These are phyloP conservation scores for Pseudochirops cupreus DNA, from an alignment of 2,797 vertebrate species.

Conservation along the genomic window DNA sequence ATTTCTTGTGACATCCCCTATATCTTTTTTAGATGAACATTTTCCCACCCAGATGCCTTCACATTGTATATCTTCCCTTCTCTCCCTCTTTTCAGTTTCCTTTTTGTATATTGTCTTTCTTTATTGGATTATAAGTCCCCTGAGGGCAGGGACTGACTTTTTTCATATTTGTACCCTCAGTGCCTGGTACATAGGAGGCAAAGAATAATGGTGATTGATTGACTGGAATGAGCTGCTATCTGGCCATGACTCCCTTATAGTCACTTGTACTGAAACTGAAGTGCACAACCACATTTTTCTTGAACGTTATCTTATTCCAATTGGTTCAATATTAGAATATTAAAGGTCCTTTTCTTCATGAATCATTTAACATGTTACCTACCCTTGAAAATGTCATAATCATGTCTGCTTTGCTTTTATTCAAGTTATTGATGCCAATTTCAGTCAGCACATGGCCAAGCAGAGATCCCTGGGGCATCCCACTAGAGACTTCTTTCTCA, in stretches of 20 bases:
- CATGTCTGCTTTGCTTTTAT: background rate
- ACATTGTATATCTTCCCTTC: background rate
- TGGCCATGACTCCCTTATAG: background rate
- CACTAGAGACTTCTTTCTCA: background rate
- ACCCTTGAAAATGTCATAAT: background rate
- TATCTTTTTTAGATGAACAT: background rate
- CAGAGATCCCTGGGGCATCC: background rate
- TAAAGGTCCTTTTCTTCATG: background rate
- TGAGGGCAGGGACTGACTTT: background rate
- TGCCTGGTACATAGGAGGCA: no score
- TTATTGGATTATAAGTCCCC: background rate
- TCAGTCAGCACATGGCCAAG: background rate
- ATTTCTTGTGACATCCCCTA: background rate
- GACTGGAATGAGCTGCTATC: background rate
- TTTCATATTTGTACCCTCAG: background rate
- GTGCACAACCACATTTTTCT: background rate
- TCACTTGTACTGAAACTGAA: background rate
- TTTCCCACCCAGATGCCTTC: background rate
- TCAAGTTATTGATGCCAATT: background rate
- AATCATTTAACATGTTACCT: background rate
- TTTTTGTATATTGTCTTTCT: no score
- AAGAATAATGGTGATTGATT: background rate
- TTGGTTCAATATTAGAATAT: background rate
- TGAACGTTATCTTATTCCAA: background rate
- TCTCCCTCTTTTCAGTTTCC: background rate